Conservation (phyloP, 1,140 invertebrate genomes). For the Lasaia peninsularis region DNA sequence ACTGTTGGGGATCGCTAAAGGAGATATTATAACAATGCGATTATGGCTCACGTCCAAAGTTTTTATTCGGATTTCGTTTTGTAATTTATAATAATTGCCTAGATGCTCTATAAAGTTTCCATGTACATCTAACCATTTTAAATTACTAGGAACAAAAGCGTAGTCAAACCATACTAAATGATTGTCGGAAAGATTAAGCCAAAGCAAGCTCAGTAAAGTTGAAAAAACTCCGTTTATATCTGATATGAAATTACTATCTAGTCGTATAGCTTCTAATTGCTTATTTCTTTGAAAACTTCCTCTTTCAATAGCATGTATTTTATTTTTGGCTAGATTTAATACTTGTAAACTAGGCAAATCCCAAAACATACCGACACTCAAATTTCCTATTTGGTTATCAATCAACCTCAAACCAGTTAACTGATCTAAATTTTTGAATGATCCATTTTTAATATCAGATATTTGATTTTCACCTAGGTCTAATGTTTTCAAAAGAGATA, state of each 20-base stretch:
- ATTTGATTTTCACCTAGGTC: conserved; percentile 94
- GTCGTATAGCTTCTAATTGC: conserved; percentile 88
- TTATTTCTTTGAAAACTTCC: conserved; percentile 89
- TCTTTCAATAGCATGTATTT: conserved; percentile 88
- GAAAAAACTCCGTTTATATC: conserved; percentile 93
- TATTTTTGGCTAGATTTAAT: conserved; percentile 91
- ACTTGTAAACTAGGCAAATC: conserved; percentile 90
- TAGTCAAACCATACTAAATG: conserved; percentile 94
- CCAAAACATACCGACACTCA: conserved; percentile 90
- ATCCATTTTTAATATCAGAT: conserved; percentile 86
- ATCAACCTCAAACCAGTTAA: conserved; percentile 90
- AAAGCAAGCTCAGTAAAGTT: conserved; percentile 86
- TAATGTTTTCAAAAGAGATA: conserved; percentile 89
- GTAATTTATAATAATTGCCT: conserved; percentile 90
- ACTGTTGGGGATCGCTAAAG: conserved; percentile 90
- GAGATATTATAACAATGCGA: conserved; percentile 87
- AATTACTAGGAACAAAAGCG: conserved; percentile 89
- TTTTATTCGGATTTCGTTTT: conserved; percentile 86
- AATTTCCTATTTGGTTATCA: conserved; percentile 91
- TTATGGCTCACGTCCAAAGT: conserved; percentile 93
- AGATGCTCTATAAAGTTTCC: conserved; percentile 90
- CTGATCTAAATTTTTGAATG: conserved; percentile 89
- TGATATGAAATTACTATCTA: conserved; percentile 91
- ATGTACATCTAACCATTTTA: conserved; percentile 95
- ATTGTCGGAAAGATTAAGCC: conserved; percentile 93